Evolutionary conservation across 2,888 invertebrate species (phyloP).

Genomic region (Brachyopa scutellaris): DNA sequence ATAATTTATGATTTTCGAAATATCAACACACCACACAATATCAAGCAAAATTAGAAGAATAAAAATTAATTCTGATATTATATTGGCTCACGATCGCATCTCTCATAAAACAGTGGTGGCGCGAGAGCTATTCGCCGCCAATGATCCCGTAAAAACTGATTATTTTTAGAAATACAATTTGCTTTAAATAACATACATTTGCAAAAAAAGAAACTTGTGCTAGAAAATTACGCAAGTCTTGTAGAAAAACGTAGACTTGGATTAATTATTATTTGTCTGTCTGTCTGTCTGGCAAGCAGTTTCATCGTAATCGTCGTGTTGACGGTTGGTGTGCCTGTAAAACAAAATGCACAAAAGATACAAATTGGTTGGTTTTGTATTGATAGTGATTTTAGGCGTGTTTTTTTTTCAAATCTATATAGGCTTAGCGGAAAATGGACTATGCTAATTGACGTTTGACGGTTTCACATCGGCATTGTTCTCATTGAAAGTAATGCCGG

Average conservation of each 20-base stretch:
- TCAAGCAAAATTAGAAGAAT: no score
- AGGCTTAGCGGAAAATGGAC: no score
- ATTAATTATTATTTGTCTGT: constrained; percentile 32
- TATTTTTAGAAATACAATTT: constrained; percentile 49
- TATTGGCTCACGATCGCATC: not conserved
- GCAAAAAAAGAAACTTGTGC: constrained; percentile 4
- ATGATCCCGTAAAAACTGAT: not conserved
- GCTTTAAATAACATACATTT: constrained; percentile 9
- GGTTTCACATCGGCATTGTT: no score
- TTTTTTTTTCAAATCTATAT: no score
- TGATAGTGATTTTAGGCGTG: no score
- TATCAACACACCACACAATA: no score
- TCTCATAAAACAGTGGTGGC: not conserved
- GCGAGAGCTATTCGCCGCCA: no score
- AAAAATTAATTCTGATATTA: no score
- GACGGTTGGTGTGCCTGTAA: not conserved
- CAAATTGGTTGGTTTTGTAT: no score
- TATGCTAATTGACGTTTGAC: no score
- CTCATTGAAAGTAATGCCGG: no score
- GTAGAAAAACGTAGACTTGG: not conserved
- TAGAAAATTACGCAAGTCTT: constrained; percentile 19
- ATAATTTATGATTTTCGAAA: no score
- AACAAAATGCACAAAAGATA: not conserved
- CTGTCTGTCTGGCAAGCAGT: constrained; percentile 13
- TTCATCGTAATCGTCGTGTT: constrained; percentile 3